Conservation (phyloP, 2,888 invertebrate genomes). For the Laothoe populi region DNA sequence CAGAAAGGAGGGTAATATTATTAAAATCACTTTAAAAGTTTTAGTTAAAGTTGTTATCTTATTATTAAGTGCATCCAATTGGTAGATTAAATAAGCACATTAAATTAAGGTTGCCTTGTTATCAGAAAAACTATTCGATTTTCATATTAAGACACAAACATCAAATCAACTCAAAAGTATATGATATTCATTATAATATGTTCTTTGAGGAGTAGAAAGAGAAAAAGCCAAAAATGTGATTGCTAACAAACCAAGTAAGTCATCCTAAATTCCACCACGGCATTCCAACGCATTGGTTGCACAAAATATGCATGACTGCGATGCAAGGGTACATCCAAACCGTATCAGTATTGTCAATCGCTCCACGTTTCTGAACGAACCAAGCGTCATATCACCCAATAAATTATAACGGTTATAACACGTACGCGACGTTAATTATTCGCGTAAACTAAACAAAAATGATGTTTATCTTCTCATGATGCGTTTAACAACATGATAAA, state of each 20-base stretch:
- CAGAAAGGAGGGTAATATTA: no score
- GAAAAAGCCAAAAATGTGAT: background rate
- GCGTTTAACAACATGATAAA: slow-evolving; percentile 53
- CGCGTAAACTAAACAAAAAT: slow-evolving; percentile 51
- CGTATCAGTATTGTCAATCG: slow-evolving; percentile 17
- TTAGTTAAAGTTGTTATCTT: no score
- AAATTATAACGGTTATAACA: slow-evolving; percentile 19
- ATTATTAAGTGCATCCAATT: no score
- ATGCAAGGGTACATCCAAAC: background rate
- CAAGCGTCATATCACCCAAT: slow-evolving; percentile 18
- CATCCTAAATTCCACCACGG: background rate
- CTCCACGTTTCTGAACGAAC: background rate
- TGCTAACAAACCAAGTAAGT: no score
- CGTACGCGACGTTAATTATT: slow-evolving; percentile 46
- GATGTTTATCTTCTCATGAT: slow-evolving; percentile 49
- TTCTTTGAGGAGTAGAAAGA: no score
- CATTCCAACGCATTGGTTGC: background rate
- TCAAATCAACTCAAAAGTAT: no score
- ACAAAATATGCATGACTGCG: background rate
- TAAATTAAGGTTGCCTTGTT: no score
- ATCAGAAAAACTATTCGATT: no score
- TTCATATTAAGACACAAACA: no score
- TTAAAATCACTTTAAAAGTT: no score
- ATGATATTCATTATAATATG: no score
- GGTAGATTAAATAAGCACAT: no score